phyloP scores from a whole-genome alignment of 2,888 invertebrate genomes.

The Acleris emargana region DNA sequence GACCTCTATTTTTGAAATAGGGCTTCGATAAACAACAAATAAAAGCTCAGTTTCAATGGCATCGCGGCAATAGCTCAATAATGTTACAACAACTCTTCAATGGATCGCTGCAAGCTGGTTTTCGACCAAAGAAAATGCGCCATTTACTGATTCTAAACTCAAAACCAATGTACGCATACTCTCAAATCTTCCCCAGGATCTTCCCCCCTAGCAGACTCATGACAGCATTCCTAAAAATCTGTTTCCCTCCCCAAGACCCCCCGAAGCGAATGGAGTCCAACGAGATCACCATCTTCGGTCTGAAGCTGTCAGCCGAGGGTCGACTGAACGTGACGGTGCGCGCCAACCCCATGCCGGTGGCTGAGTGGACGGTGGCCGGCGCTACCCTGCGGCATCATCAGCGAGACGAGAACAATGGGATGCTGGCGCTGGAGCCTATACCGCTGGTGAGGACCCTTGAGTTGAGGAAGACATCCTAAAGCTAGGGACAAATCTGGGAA shows the following conservation, averaged over 20 bases:
- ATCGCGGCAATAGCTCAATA: no score
- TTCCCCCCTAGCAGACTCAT: neutral
- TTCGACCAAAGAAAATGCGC: no score
- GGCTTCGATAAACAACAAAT: no score
- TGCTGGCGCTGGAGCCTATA: constrained; percentile 57
- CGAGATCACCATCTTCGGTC: constrained; percentile 87
- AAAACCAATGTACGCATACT: no score
- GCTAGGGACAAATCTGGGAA: no score
- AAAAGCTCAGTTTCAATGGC: no score
- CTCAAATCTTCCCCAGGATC: no score
- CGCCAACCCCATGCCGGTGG: constrained; percentile 88
- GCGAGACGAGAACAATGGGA: constrained; percentile 48
- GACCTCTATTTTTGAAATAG: no score
- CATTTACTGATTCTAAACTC: no score
- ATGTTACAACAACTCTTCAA: no score
- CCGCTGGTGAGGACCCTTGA: constrained; percentile 55
- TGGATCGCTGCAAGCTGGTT: no score
- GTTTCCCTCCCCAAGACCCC: constrained; percentile 77
- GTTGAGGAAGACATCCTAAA: neutral
- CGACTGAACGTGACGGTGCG: constrained; percentile 88
- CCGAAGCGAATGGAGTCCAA: constrained; percentile 84
- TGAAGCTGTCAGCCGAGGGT: constrained; percentile 88
- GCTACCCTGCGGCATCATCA: constrained; percentile 47
- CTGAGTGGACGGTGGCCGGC: constrained; percentile 87
- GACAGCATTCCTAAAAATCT: neutral